A percentile compares a stretch with the other conserved stretches of the same genome.
Evolutionary conservation across 1,140 invertebrate species (phyloP).

Genomic region (Teleogryllus occipitalis): DNA sequence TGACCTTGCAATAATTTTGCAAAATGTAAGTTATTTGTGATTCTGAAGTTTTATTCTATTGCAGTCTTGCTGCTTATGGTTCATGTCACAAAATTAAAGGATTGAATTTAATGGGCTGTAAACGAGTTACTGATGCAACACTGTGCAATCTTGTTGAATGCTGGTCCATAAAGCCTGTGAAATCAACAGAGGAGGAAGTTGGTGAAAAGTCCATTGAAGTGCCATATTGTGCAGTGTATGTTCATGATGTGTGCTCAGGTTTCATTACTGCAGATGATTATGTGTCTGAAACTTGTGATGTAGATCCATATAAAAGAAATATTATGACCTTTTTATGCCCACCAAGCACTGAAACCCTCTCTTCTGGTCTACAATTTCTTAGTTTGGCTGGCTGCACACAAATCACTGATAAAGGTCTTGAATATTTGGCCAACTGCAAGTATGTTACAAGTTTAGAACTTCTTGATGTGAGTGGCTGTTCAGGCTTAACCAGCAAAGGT

Average conservation of each 20-base stretch:
- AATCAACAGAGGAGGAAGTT: not conserved
- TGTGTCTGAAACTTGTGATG: not conserved
- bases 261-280: not conserved
- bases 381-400: not conserved
- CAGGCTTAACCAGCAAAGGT: not conserved
- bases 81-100: not conserved
- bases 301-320: not conserved
- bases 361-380: not conserved
- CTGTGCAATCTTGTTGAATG: not conserved
- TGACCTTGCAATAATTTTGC: not conserved
- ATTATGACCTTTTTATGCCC: not conserved
- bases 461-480: not conserved
- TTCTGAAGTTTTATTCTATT: not conserved
- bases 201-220: not conserved
- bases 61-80: not conserved
- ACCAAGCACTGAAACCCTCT: not conserved
- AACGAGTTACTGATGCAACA: not conserved
- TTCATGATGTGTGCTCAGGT: not conserved
- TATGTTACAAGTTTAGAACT: not conserved
- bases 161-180: not conserved
- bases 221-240: not conserved
- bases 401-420: not conserved
- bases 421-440: not conserved
- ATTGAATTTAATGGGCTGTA: not conserved
- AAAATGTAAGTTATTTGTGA: not conserved